Evolutionary conservation across 2,888 invertebrate species (phyloP), one percentile per base, ranked within the genome.

Genomic region (Apamea crenata): DNA sequence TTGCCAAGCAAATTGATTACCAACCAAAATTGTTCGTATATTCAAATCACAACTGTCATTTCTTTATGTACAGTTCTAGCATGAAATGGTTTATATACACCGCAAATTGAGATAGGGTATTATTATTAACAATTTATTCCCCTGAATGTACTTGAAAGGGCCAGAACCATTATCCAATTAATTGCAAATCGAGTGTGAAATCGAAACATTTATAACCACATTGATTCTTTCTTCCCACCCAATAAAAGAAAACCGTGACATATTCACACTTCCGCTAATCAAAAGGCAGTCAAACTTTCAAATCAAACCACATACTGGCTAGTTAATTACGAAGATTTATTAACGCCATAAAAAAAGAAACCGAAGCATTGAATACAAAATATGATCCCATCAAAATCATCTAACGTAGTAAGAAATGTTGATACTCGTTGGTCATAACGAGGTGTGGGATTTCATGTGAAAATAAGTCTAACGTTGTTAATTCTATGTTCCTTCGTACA

Each of bases 191-290:
- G 12, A 56, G 50, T 69, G 68, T 85, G 69, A 75, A 80, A 87
- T 73, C 44, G 25, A 1, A 40, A 2, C n/a, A 74, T 59, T 67
- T 66, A 69, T 69, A 67, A 67, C 7, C 18, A 5, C 36, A 63
- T 71, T 40, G 12, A 70, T 75, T 83, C 53, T 56, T 73, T 73
- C 29, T 80, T 84, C 80, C 63, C 77, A 67, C 1, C 36, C 67
- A 70, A 73, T 74, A 74, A 84, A 83, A 87, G 61, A 73, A 73
- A 67, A 87, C 72, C 81, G 69, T 87, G 85, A 70, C 80, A 84
- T 32, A 87, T 87, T 77, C 59, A 77, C 77, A 87, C 73, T 84
- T 87, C 81, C 87, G 77, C 80, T 84, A 73, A 87, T 80, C 74
- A 84, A 84, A 53, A 59, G 65, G 80, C 59, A 87, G 83, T 87